Evolutionary conservation across 2,113 vertebrate species (phyloP).

Genomic region (Ciconia stormi): DNA sequence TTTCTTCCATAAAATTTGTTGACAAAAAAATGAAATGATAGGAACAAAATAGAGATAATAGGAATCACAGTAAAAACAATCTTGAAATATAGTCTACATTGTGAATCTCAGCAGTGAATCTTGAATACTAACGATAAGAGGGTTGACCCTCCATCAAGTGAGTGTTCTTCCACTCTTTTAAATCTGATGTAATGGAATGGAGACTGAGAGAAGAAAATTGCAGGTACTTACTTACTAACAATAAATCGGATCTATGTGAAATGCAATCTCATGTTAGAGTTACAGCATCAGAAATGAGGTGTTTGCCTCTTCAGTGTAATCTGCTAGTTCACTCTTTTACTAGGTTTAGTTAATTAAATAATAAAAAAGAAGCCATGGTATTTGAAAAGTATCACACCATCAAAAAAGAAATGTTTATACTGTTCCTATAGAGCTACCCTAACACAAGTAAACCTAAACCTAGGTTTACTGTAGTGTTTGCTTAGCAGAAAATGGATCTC

Average conservation of each 20-base stretch:
- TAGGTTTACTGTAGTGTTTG: neutral
- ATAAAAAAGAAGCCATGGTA: neutral
- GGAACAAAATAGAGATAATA: neutral
- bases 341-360: neutral
- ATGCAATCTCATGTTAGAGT: neutral
- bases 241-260: neutral
- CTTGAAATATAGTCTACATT: neutral
- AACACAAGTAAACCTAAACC: constrained; percentile 26
- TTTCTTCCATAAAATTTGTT: neutral
- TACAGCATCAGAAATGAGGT: neutral
- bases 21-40: neutral
- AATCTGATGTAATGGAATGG: neutral
- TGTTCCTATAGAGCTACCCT: neutral
- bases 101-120: neutral
- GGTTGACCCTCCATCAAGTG: neutral
- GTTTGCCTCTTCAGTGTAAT: neutral
- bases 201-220: neutral
- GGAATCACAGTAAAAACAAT: neutral
- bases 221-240: neutral
- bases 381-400: neutral
- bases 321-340: neutral
- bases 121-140: neutral
- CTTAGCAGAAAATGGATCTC: constrained; percentile 46
- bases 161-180: neutral
- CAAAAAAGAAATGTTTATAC: neutral